phyloP scores from a whole-genome alignment of 1,140 invertebrate genomes.

The Heliothis virescens region DNA sequence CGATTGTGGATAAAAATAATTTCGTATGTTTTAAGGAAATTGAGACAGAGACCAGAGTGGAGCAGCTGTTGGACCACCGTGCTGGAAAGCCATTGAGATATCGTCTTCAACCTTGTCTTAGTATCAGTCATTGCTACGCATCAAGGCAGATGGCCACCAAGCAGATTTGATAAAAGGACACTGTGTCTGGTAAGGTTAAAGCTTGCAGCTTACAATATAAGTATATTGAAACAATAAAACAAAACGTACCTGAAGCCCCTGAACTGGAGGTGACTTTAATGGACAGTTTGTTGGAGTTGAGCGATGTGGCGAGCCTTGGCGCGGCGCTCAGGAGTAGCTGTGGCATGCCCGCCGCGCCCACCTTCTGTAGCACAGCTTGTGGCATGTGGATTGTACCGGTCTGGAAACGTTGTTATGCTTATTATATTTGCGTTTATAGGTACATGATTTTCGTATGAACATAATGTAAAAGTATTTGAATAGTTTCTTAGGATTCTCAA shows the following conservation, averaged over 20 bases:
- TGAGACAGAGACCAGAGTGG: too few relatives aligned
- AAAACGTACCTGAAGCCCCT: conserved; percentile 77
- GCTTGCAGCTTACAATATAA: too few relatives aligned
- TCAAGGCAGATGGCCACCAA: too few relatives aligned
- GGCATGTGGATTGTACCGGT: conserved; percentile 85
- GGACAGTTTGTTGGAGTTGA: conserved; percentile 88
- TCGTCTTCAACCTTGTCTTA: too few relatives aligned
- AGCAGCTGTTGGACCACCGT: too few relatives aligned
- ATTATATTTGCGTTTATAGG: neutral
- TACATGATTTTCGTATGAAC: neutral
- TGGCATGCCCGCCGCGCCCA: conserved; percentile 86
- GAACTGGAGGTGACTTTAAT: conserved; percentile 88
- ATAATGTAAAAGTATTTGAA: neutral
- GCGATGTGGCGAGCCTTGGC: conserved; percentile 84
- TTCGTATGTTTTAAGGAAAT: too few relatives aligned
- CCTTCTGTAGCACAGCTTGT: conserved; percentile 86
- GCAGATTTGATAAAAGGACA: too few relatives aligned
- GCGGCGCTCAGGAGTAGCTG: conserved; percentile 85
- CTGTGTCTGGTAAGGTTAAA: too few relatives aligned
- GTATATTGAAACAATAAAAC: neutral
- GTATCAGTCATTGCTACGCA: too few relatives aligned
- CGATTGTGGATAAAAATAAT: too few relatives aligned
- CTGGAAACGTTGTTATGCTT: conserved; percentile 63
- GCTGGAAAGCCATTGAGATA: too few relatives aligned
- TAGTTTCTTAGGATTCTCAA: neutral